Base-by-base conservation (phyloP, 2,888 invertebrate species). In the Pemphredon lugubris region DNA sequence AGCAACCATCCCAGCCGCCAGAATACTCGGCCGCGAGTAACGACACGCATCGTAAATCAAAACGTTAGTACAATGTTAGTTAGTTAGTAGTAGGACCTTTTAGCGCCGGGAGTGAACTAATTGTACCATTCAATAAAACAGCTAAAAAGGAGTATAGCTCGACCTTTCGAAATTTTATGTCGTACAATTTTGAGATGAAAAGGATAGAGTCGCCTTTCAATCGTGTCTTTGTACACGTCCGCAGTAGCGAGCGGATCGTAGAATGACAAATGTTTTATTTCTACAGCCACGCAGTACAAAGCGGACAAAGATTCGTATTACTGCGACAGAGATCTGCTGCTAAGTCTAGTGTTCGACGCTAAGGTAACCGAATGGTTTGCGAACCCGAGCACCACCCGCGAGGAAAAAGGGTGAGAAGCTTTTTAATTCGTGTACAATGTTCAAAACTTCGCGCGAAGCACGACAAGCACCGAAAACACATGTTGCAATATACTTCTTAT, bases 291-390 rank as follows among this genome's bases (percentile, higher is more conserved):
- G 11, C 50, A 68, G 1, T 69, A 73, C 51, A 81, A 81, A 55
- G 63, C 66, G n/a, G 82, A 81, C 57, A 79, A 55, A 53, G 72
- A 79, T 18, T 73, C 73, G 5, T 93, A 93, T 87, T 93, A 92
- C 90, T 93, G 93, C 91, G 97, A 97, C 87, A 93, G 96, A 76
- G 95, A 95, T 81, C 91, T 97, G 55, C 94, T 97, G 90, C 94
- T 95, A 86, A 95, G 96, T 54, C 90, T 97, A 51, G 95, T 97
- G 0, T 96, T 95, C 85, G 97, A 97, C 89, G 97, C 97, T 6
- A 93, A 95, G 86, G 95, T 95, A 76, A 97, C 97, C 0, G 93
- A 94, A 77, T 96, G 96, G 94, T 97, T 96, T 88, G 94, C 95
- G 79, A 95, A 95, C 86, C 94, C 94, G 78, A 94, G 94, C 53